Percentiles rank a stretch among this genome's conserved stretches.
Conservation (phyloP, 2,797 vertebrate species). For the Dryobates pubescens region DNA sequence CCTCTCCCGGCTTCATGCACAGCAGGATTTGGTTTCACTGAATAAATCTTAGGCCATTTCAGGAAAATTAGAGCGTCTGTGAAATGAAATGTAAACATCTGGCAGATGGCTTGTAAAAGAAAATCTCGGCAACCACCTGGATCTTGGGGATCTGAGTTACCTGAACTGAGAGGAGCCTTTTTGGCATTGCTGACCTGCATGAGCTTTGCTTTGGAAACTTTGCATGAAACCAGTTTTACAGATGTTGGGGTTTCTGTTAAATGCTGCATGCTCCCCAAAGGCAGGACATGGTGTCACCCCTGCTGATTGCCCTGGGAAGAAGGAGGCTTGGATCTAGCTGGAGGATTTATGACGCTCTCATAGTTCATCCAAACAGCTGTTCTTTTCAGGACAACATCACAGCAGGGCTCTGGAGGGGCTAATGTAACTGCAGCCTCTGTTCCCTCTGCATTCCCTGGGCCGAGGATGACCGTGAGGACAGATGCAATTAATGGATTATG, state of each 20-base stretch:
- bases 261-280: fast-evolving
- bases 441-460: fast-evolving
- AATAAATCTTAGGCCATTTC: constrained; percentile 56
- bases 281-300: not conserved
- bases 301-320: not conserved
- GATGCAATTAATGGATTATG: not conserved
- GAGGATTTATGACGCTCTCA: not conserved
- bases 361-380: not conserved
- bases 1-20: not conserved
- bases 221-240: not conserved
- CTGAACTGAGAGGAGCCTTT: not conserved
- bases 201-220: not conserved
- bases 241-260: not conserved
- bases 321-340: not conserved
- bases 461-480: not conserved
- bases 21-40: constrained; percentile 30
- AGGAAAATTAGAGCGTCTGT: constrained; percentile 50
- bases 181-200: not conserved
- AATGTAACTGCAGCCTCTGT: fast-evolving
- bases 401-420: not conserved
- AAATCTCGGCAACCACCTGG: constrained; percentile 66
- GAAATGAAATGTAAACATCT: constrained; percentile 50
- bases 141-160: constrained; percentile 26
- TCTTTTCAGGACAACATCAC: fast-evolving
- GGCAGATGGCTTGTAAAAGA: constrained; percentile 73